A percentile compares a stretch with the other conserved stretches of the same genome.
phyloP scores from a whole-genome alignment of 2,888 invertebrate genomes.

The Lordiphosa fenestrarum region DNA sequence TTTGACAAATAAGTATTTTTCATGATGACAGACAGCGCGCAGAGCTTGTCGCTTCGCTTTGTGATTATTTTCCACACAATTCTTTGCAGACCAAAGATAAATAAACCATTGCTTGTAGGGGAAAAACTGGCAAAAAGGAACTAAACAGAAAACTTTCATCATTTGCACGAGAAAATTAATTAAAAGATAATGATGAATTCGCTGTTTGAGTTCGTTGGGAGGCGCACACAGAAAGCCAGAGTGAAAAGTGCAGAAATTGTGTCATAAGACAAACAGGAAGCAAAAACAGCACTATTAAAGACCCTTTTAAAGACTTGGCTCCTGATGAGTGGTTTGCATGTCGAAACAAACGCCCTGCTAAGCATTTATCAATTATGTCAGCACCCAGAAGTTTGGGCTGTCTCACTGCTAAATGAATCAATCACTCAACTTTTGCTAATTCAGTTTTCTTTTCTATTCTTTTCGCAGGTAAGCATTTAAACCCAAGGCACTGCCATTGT shows the following conservation, averaged over 20 bases:
- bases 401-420: conserved; percentile 24
- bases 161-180: conserved; percentile 41
- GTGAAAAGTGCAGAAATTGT: conserved; percentile 24
- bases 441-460: conserved; percentile 27
- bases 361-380: conserved; percentile 62
- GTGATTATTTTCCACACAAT: conserved; percentile 34
- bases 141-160: conserved; percentile 35
- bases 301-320: conserved; percentile 2
- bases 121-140: conserved; percentile 16
- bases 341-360: conserved; percentile 53
- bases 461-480: conserved; percentile 55
- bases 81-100: conserved; percentile 51
- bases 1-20: conserved; percentile 34
- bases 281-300: conserved; percentile 10
- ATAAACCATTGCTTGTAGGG: conserved; percentile 36
- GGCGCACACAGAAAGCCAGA: conserved; percentile 13
- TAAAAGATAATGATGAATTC: conserved; percentile 47
- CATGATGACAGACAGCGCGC: conserved; percentile 26
- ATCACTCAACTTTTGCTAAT: conserved; percentile 34
- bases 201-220: conserved; percentile 26
- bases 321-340: conserved; percentile 63
- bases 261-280: conserved; percentile 30
- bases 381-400: conserved; percentile 35
- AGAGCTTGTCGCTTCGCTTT: conserved; percentile 14
- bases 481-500: conserved; percentile 14